Base-by-base conservation (phyloP, 2,888 invertebrate genomes). In the Hydriomena furcata region DNA sequence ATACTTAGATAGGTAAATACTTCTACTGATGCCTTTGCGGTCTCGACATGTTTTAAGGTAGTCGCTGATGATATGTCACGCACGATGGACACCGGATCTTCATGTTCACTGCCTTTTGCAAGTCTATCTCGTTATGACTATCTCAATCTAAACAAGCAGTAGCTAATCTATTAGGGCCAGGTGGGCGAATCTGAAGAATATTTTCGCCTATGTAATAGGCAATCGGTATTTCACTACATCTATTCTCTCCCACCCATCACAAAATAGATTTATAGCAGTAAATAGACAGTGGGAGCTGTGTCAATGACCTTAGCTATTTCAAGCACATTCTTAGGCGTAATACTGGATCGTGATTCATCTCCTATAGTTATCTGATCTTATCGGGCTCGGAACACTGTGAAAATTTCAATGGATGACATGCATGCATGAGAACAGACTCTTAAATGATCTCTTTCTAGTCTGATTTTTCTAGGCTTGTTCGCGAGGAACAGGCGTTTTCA, bases 251-350 rank as follows among this genome's bases (percentile, higher is more conserved):
- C 13, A 12, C n/a, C 17, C 35, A 31, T 51, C 51, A 32, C 51
- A 45, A 41, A 32, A 8, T 34, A 37, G 61, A 71, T 72, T 68
- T 66, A 66, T 62, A 57, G 52, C 51, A 55, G 58, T 61, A 60
- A 68, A 72, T 66, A 65, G 58, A 59, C 61, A 55, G 52, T 54
- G 43, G 57, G 55, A 60, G 57, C 38, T 32, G 59, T 74, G 71
- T 69, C 66, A 74, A 58, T 74, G 74, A 74, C 66, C 73, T 74
- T 66, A 60, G 65, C 64, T 74, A 74, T 74, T 73, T 71, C 45
- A 46, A 66, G 71, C 55, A 36, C 59, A 67, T 65, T 69, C 56
- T 57, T 32, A 52, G 51, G 42, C 52, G 52, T 50, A 56, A 53
- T 51, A 13, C 34, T n/a, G 34, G 34, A 41, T 48, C 13, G 42